A percentile compares a stretch with the other conserved stretches of the same genome.
Conservation (phyloP, 2,888 invertebrate species). For the Leptopilina myrica region DNA sequence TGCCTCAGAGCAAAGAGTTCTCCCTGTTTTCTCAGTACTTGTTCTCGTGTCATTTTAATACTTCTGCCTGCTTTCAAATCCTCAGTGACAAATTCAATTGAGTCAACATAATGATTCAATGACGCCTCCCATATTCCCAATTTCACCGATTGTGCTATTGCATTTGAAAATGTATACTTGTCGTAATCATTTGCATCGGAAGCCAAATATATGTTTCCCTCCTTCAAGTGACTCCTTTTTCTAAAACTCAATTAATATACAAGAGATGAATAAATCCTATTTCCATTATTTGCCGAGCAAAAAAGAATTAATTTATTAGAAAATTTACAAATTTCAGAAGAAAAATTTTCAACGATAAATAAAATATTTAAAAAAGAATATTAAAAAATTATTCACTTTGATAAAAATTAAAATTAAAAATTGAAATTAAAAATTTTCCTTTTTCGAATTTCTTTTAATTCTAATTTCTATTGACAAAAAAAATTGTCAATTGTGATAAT, state of each 20-base stretch:
- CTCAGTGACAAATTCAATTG: conserved; percentile 88
- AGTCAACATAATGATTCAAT: conserved; percentile 88
- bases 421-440: too few relatives aligned
- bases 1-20: conserved; percentile 93
- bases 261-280: too few relatives aligned
- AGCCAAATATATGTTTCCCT: conserved; percentile 79
- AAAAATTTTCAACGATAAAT: too few relatives aligned
- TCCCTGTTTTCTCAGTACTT: conserved; percentile 88
- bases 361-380: too few relatives aligned
- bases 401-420: too few relatives aligned
- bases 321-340: too few relatives aligned
- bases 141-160: conserved; percentile 94
- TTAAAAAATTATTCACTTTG: too few relatives aligned
- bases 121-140: conserved; percentile 96
- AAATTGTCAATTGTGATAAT: too few relatives aligned
- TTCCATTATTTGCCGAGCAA: too few relatives aligned
- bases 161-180: conserved; percentile 96
- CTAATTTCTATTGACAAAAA: too few relatives aligned
- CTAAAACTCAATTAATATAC: conserved; percentile 59
- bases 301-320: too few relatives aligned
- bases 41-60: conserved; percentile 83
- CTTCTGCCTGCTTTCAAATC: conserved; percentile 87
- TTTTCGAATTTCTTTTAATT: too few relatives aligned
- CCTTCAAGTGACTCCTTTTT: conserved; percentile 75
- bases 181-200: conserved; percentile 83